Base-by-base conservation (phyloP, 1,140 invertebrate genomes). In the Amphibalanus amphitrite region DNA sequence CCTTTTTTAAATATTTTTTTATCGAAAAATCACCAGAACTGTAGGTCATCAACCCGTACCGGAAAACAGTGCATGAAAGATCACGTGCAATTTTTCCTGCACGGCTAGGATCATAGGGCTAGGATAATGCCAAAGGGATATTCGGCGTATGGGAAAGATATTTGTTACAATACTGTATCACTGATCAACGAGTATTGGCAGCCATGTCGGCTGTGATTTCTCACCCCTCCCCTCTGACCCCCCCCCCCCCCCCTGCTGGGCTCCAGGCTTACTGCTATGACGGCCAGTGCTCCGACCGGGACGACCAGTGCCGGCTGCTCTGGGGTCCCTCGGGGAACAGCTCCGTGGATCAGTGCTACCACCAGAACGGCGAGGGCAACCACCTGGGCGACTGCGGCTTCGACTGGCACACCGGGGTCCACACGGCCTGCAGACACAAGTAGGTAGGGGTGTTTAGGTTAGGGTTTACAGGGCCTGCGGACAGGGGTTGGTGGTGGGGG, bases 331-430 rank as follows among this genome's bases (percentile, higher is more conserved):
- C 91, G 0, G 95, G 93, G 0, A 85, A 86, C 72, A 90, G 87
- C 29, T 93, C 93, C 0, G 86, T 89, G 73, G 81, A 86, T 3
- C 84, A 88, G 38, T 98, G 96, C 80, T 98, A 95, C 80, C 81
- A 86, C 10, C 88, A 90, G 82, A 98, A 98, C 78, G 85, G 81
- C 0, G 88, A 89, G 75, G 95, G 93, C 0, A 86, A 83, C 30
- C 84, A 87, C 30, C 86, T 89, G 77, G 95, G 95, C 23, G 96
- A 98, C 81, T 99, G 96, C 82, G 96, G 95, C 15, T 96, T 90
- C 79, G 87, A 92, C 80, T 85, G 88, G 33, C 75, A 88, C 0
- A 88, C 86, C 67, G 82, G 88, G 30, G 85, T 83, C 29, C 97
- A 87, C 80, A 79, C 83, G 0, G 85, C 83, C 73, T 98, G 95